Percentiles rank a stretch among this genome's conserved stretches.
Evolutionary conservation across 2,888 invertebrate genomes (phyloP).

Genomic region (Saturnia pavonia): DNA sequence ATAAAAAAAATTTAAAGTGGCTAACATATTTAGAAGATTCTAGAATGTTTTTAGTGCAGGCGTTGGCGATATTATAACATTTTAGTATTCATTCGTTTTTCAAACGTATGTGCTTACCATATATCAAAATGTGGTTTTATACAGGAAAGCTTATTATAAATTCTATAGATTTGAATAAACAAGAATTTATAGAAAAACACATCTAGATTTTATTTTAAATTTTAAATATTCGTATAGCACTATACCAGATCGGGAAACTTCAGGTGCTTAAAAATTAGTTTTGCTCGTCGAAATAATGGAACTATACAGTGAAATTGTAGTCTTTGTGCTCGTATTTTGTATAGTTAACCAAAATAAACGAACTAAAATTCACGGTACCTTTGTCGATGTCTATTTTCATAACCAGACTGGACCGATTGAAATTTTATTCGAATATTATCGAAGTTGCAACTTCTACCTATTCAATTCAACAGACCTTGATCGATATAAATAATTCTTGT

Average conservation of each 20-base stretch:
- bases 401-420: background rate
- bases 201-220: background rate
- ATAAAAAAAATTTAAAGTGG: background rate
- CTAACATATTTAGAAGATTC: too few relatives aligned
- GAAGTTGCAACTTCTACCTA: background rate
- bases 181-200: background rate
- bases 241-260: too few relatives aligned
- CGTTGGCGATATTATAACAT: too few relatives aligned
- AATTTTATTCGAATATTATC: background rate
- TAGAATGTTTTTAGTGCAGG: too few relatives aligned
- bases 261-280: background rate
- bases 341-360: background rate
- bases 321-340: background rate
- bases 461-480: background rate
- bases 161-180: too few relatives aligned
- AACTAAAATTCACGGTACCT: background rate
- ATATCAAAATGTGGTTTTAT: background rate
- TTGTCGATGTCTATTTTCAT: background rate
- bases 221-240: background rate
- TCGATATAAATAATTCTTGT: slow-evolving; percentile 1
- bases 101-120: background rate
- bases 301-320: background rate
- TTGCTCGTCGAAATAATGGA: background rate
- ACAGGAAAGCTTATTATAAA: too few relatives aligned
- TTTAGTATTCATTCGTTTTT: too few relatives aligned